These are phyloP conservation scores for Antennarius striatus DNA, from an alignment of 2,113 vertebrate species.

Conservation along the genomic window DNA sequence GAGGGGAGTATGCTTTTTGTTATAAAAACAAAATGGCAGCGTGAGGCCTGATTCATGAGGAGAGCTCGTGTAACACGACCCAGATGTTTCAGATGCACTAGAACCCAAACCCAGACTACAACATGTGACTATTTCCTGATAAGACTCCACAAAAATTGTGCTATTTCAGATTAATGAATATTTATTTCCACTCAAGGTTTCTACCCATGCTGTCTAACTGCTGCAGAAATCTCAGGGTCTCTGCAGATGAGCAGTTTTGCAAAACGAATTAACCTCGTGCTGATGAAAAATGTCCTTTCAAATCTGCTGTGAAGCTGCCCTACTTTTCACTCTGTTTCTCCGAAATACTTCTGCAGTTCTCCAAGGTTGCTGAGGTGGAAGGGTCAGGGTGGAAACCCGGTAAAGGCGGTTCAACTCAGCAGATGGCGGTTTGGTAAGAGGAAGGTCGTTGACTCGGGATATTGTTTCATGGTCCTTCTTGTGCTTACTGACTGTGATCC, in stretches of 20 bases:
- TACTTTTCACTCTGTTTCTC: conserved; percentile 56
- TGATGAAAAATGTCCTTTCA: conserved; percentile 60
- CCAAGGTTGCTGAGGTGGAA: conserved; percentile 21
- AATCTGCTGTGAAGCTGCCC: conserved; percentile 60
- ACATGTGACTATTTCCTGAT: conserved; percentile 11
- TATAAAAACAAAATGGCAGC: conserved; percentile 38
- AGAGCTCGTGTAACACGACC: conserved; percentile 22
- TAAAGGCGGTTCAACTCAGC: neutral
- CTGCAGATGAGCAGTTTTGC: conserved; percentile 47
- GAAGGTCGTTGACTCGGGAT: neutral
- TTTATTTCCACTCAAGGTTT: conserved; percentile 17
- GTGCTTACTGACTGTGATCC: neutral
- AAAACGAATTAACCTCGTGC: conserved; percentile 58
- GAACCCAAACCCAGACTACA: neutral
- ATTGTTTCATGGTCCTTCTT: neutral
- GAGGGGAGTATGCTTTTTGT: neutral
- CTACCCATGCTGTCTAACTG: conserved; percentile 19
- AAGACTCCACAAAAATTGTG: neutral
- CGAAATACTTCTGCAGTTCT: conserved; percentile 18
- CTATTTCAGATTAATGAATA: conserved; percentile 13
- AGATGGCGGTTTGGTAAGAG: conserved; percentile 15
- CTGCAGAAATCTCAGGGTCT: conserved; percentile 44
- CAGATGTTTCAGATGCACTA: conserved; percentile 44
- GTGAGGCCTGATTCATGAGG: conserved; percentile 27
- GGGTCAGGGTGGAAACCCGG: neutral